Percentiles rank a stretch among this genome's conserved stretches.
phyloP scores from a whole-genome alignment of 2,888 invertebrate species.

The Sarcophaga variegata region DNA sequence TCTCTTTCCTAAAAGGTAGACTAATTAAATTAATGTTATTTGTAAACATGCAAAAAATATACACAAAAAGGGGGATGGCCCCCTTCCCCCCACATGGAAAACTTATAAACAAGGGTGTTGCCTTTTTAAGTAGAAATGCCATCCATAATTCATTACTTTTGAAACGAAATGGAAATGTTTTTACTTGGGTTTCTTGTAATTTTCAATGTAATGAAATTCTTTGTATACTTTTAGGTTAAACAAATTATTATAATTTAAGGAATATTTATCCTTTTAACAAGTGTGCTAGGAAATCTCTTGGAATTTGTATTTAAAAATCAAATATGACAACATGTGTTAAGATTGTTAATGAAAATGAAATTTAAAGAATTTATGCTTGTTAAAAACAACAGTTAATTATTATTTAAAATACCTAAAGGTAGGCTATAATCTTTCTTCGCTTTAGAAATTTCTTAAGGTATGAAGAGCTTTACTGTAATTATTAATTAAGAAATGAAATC shows the following conservation, averaged over 20 bases:
- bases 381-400: background rate
- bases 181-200: background rate
- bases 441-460: too few species aligned
- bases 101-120: constrained; percentile 22
- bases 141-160: constrained; percentile 38
- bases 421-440: background rate
- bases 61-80: too few species aligned
- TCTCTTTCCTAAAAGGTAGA: constrained; percentile 28
- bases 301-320: constrained; percentile 33
- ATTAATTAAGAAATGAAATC: too few species aligned
- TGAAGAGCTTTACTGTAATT: too few species aligned
- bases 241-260: constrained; percentile 35
- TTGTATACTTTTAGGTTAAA: constrained; percentile 51
- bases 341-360: background rate
- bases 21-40: constrained; percentile 66
- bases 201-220: constrained; percentile 33
- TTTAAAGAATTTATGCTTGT: constrained; percentile 8
- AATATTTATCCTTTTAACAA: background rate
- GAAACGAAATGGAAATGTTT: constrained; percentile 2
- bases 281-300: background rate
- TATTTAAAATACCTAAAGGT: constrained; percentile 17
- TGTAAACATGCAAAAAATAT: constrained; percentile 41
- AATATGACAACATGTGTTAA: constrained; percentile 23
- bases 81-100: background rate
- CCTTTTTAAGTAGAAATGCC: constrained; percentile 17